Base-by-base conservation (phyloP, 2,888 invertebrate species). In the Rhagonycha lutea region DNA sequence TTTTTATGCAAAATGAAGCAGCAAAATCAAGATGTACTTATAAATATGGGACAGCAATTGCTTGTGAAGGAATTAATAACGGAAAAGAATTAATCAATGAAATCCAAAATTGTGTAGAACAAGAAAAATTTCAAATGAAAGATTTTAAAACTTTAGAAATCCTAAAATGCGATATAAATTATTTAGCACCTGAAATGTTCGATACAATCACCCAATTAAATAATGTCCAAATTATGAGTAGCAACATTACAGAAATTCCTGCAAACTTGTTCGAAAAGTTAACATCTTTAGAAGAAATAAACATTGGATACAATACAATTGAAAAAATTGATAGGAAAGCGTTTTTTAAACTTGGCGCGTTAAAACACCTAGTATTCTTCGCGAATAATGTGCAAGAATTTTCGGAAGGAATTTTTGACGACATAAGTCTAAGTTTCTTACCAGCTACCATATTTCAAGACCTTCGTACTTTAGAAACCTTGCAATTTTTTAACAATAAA, bases 61-160 rank as follows among this genome's bases (percentile, higher is more conserved):
- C 60, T 4, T 72, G 72, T 18, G 14, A 61, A 11, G 8, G 14
- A n/a, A 26, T 72, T n/a, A 68, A 61, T n/a, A 23, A 68, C 4
- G 23, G 10, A 9, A 5, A 60, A n/a, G 12, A 68, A 7, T 24
- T 72, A 18, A 72, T 61, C 3, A 26, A 68, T 0, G 61, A 67
- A 10, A 32, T 72, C 9, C 1, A 26, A 1, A 24, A 47, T 26
- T 26, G 23, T 12, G 61, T 47, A 4, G n/a, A 68, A 26, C n/a
- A 10, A 14, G 61, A 67, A 28, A 60, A 68, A 4, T 60, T 68
- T n/a, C 23, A 67, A 29, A 18, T 61, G 0, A 61, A 47, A 14
- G 68, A 72, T 12, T 68, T 72, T 47, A 11, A 72, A 68, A 28
- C 32, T 9, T 61, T 72, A 26, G 60, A 68, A 68, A 73, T 73